Base-by-base conservation (phyloP, 1,140 invertebrate genomes). In the Formica selysi region DNA sequence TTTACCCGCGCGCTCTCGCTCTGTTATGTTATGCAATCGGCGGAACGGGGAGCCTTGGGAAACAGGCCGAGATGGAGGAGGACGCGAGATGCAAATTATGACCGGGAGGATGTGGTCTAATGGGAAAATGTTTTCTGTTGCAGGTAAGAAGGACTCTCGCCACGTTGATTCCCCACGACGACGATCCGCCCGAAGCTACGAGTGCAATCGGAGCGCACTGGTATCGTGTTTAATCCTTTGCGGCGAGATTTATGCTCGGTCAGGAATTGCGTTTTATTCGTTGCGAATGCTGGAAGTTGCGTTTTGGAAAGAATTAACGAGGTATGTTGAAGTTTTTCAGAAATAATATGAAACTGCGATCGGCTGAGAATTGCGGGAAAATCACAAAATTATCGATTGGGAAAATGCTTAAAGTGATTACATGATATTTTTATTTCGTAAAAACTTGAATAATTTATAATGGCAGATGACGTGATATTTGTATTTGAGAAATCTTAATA, bases 51-150 rank as follows among this genome's bases (percentile, higher is more conserved):
- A 51, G 41, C 48, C 79, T 83, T 83, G 79, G 73, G 79, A 83
- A 83, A 74, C 54, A 83, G 67, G 13, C 79, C 44, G 38, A 61
- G 79, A 73, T 61, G 65, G 76, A 76, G 79, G 59, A 59, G 81
- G 64, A 84, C 44, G 51, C 32, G 6, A 74, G 54, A 87, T 87
- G 86, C 73, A 89, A 88, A 89, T 89, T 68, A 78, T 59, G 26
- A 10, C 8, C 29, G 38, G 62, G 87, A 78, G 41, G 67, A 84
- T 54, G 22, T 61, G 51, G 51, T 57, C 73, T 87, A 89, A 88
- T 88, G 74, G 54, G 80, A 79, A 89, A 89, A 88, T 79, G 71
- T 88, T 88, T 85, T 89, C 74, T 85, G 59, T 88, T 88, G 26
- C 86, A 89, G 87, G 87, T 89, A 89, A 79, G 79, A 41, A 73